These are phyloP conservation scores for Petrocephalus schoutedeni DNA, from an alignment of 2,797 vertebrate genomes.

Conservation along the genomic window DNA sequence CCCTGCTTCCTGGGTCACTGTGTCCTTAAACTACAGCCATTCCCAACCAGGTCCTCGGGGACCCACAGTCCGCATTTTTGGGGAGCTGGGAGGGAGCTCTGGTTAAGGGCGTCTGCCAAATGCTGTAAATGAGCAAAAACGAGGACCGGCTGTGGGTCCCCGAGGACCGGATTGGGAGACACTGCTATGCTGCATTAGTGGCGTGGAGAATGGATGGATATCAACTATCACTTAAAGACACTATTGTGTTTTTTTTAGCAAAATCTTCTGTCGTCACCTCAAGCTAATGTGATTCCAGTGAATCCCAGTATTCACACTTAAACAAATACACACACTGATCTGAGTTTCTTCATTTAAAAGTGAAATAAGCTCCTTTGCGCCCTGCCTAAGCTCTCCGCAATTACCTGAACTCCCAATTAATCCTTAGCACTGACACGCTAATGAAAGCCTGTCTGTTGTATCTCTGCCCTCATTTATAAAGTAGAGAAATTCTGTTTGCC, in stretches of 20 bases:
- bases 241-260: background rate
- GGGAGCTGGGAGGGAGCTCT: too few relatives aligned
- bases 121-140: too few relatives aligned
- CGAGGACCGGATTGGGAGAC: too few relatives aligned
- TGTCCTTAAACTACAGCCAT: too few relatives aligned
- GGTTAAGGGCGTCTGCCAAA: too few relatives aligned
- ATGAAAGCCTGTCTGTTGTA: conserved; percentile 14
- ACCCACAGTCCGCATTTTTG: too few relatives aligned
- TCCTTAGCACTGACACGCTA: conserved; percentile 9
- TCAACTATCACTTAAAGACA: background rate
- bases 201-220: background rate
- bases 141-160: too few relatives aligned
- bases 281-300: background rate
- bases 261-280: background rate
- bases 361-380: background rate
- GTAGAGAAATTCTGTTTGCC: conserved; percentile 7
- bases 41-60: too few relatives aligned
- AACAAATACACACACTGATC: background rate
- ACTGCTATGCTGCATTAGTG: background rate
- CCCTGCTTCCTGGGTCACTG: background rate
- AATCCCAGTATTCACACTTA: background rate
- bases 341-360: background rate
- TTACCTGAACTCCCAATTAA: conserved; percentile 28
- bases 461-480: conserved; percentile 16
- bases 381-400: conserved; percentile 11